Percentiles rank a stretch among this genome's conserved stretches.
Evolutionary conservation across 2,113 vertebrate species (phyloP).

Genomic region (Rhea pennata): DNA sequence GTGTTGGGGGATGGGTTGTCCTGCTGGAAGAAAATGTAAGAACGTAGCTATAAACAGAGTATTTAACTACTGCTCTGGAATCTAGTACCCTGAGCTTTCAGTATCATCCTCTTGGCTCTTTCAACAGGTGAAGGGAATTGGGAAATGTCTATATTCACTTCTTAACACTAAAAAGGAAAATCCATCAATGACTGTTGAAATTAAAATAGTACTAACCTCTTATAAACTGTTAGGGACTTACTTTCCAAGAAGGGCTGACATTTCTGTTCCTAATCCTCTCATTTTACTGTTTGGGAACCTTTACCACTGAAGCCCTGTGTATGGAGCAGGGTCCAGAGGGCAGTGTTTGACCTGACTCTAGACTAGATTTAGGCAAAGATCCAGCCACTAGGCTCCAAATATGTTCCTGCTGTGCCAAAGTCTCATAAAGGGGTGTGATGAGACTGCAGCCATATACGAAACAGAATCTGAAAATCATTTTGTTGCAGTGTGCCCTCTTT

Average conservation of each 20-base stretch:
- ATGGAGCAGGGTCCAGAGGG: background rate
- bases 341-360: background rate
- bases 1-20: background rate
- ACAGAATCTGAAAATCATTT: background rate
- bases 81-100: background rate
- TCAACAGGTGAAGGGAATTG: background rate
- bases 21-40: background rate
- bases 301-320: background rate
- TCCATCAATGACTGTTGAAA: background rate
- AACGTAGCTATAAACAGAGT: background rate
- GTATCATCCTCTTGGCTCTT: background rate
- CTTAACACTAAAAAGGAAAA: background rate
- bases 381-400: background rate
- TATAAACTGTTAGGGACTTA: background rate
- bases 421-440: background rate
- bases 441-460: background rate
- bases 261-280: background rate
- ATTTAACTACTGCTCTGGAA: background rate
- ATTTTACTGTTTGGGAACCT: background rate
- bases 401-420: background rate
- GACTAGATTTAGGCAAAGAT: background rate
- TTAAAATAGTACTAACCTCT: background rate
- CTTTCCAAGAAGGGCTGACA: background rate
- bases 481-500: background rate
- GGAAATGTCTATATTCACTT: background rate